These are phyloP conservation scores for Butorides virescens DNA, from an alignment of 2,113 vertebrate species.

Conservation along the genomic window DNA sequence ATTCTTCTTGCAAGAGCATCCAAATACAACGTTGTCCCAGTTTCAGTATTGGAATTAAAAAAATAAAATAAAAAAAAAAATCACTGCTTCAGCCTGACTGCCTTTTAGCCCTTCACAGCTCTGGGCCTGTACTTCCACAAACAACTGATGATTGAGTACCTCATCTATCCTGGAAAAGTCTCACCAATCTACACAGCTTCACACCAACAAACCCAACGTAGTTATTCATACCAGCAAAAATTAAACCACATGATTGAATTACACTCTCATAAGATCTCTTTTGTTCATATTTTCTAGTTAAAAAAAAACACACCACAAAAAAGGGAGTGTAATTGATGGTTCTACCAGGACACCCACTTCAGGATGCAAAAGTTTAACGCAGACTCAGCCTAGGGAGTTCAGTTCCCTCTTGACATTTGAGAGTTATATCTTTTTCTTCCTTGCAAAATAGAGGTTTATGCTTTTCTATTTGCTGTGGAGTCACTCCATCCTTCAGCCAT, in stretches of 20 bases:
- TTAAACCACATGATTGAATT: neutral
- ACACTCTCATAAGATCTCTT: neutral
- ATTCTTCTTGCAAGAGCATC: neutral
- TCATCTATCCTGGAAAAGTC: neutral
- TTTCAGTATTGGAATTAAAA: neutral
- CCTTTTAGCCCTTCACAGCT: neutral
- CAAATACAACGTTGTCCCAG: neutral
- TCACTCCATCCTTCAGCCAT: neutral
- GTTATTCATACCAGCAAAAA: neutral
- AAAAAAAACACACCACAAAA: neutral
- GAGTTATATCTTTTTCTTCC: neutral
- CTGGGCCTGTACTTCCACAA: neutral
- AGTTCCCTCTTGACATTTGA: neutral
- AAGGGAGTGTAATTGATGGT: neutral
- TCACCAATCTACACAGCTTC: neutral
- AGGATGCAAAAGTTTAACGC: neutral
- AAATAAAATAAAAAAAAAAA: neutral
- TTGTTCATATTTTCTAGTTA: neutral
- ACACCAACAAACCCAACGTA: neutral
- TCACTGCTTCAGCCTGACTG: neutral
- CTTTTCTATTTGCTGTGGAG: neutral
- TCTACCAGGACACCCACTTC: neutral
- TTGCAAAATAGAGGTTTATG: neutral
- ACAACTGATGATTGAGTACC: fast-evolving
- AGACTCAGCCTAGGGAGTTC: neutral